A percentile compares a stretch with the other conserved stretches of the same genome.
These are phyloP conservation scores for Onychomys arenicola DNA, from an alignment of 2,797 vertebrate species.

Conservation along the genomic window DNA sequence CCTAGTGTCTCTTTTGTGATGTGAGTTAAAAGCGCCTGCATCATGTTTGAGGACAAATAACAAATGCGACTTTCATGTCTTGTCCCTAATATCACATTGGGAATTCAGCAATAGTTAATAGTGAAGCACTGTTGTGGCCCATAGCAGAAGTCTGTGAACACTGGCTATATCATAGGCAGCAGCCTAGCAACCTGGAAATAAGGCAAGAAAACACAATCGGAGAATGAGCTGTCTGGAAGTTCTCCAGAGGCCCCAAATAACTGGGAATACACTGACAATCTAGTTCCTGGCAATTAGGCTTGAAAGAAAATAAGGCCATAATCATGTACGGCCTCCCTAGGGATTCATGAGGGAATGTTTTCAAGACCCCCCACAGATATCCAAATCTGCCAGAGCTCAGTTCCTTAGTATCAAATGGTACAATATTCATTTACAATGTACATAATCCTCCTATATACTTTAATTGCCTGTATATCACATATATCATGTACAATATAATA, in stretches of 20 bases:
- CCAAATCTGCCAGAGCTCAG: not conserved
- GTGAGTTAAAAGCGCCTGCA: not conserved
- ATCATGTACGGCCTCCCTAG: not conserved
- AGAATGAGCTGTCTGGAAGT: not conserved
- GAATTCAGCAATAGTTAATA: not conserved
- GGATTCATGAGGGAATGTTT: not conserved
- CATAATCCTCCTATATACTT: not conserved
- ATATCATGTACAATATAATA: no score
- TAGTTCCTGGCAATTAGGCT: not conserved
- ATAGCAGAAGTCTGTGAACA: not conserved
- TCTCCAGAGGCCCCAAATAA: not conserved
- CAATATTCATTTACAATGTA: not conserved
- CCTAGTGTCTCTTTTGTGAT: not conserved
- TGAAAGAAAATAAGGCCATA: not conserved
- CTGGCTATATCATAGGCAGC: not conserved
- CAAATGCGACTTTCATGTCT: not conserved
- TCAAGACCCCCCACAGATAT: not conserved
- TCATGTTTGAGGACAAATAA: not conserved
- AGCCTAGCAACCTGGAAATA: not conserved
- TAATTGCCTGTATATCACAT: not conserved
- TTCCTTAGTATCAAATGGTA: not conserved
- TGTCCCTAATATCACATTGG: not conserved
- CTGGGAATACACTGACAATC: not conserved
- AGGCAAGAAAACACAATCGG: not conserved
- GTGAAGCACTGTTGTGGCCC: not conserved